Evolutionary conservation across 2,888 invertebrate species (phyloP), one percentile per base, ranked within the genome.

Genomic region (Lasius fuliginosus): DNA sequence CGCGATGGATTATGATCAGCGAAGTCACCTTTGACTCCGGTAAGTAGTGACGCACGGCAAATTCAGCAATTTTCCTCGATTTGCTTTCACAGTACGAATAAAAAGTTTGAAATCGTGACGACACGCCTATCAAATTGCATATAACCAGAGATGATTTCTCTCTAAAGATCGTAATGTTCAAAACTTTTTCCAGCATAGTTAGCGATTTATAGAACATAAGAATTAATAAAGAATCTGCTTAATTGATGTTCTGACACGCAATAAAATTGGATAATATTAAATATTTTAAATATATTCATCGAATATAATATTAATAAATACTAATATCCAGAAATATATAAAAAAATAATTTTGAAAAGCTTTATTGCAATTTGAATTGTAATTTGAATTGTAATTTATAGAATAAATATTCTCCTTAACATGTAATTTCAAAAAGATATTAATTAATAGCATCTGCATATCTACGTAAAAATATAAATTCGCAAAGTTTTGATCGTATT

Each of bases 1-100:
- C 97, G 23, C 96, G 97, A 81, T 99, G 99, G 98, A 97, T 99
- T 90, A 97, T 99, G 95, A 96, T 99, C 93, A 98, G 98, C 95
- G 99, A 99, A 95, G 96, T 99, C 87, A 97, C 97, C 82, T 99
- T 99, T 94, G 97, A 97, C 91, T 98, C 98, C 36, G 97, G 97
- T 97, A 87, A 95, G 96, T 95, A 58, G 3, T 9, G 36, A 49
- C 73, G 69, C 76, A 53, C 0, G 11, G 36, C 36, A n/a, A n/a
- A n/a, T 36, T 36, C 46, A 2, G 36, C 27, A 53, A 40, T 68
- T 76, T 69, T 71, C 30, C 33, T 33, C 33, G 15, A 58, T 42
- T 58, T 71, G n/a, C 11, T 23, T 40, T 71, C 58, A 23, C 6
- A 30, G 11, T 18, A 15, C 27, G 60, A 60, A 33, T 33, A 23